Percentiles rank a stretch among this genome's conserved stretches.
Evolutionary conservation across 92 coral and sea anemone species (phyloP).

Genomic region (Anthopleura xanthogrammica): DNA sequence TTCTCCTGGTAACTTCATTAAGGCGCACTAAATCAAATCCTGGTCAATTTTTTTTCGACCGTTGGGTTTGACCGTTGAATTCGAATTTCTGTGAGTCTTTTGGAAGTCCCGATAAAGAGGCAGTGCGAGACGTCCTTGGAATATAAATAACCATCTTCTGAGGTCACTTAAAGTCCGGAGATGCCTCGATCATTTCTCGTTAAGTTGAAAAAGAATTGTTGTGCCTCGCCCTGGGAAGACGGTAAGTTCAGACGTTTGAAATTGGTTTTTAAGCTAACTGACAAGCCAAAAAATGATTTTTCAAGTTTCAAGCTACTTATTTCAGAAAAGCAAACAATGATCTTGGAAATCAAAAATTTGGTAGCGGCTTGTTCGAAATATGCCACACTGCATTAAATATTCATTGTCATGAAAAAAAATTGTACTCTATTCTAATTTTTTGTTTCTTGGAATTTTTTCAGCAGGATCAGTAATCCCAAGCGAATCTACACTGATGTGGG

Average conservation of each 20-base stretch:
- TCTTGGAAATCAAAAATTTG: conserved; percentile 38
- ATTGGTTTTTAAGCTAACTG: conserved; percentile 5
- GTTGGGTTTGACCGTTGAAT: conserved; percentile 9
- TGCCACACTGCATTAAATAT: conserved; percentile 81
- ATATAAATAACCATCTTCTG: conserved; percentile 19
- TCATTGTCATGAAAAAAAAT: conserved; percentile 63
- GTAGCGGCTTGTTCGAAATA: conserved; percentile 63
- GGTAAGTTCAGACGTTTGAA: conserved; percentile 58
- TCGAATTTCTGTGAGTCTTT: conserved; percentile 21
- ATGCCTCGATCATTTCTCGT: conserved; percentile 99
- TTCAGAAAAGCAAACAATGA: conserved; percentile 25
- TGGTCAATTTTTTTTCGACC: conserved; percentile 4
- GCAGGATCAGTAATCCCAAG: conserved; percentile 55
- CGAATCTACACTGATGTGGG: conserved; percentile 74
- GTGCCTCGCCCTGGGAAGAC: conserved; percentile 61
- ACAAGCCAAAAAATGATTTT: background rate
- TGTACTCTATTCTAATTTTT: conserved; percentile 60
- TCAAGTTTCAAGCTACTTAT: background rate
- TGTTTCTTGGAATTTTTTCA: conserved; percentile 37
- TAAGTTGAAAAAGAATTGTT: conserved; percentile 83
- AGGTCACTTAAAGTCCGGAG: conserved; percentile 36
- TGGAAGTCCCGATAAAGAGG: conserved; percentile 37
- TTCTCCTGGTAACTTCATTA: background rate
- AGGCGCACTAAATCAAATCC: conserved; percentile 6
- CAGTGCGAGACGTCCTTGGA: conserved; percentile 11